A percentile compares a stretch with the other conserved stretches of the same genome.
Conservation (phyloP, 2,113 vertebrate genomes). For the Gasterosteus nipponicus region DNA sequence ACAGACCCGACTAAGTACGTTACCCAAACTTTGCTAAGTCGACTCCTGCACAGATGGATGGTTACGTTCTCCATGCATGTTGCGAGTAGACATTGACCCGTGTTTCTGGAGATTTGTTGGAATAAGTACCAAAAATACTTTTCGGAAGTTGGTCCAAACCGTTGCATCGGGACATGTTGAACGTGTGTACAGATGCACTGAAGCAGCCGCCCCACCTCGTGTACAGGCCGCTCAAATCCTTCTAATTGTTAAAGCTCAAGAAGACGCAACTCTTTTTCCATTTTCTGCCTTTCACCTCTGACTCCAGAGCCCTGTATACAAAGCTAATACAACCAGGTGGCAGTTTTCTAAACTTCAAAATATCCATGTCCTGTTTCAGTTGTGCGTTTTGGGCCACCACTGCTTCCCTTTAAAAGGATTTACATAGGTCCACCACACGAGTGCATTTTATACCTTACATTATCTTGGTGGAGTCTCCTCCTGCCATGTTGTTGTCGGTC, state of each 20-base stretch:
- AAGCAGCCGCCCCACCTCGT: not conserved
- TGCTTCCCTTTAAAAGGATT: constrained; percentile 1
- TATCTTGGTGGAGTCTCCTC: not conserved
- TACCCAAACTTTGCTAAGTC: not conserved
- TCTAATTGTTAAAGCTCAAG: constrained; percentile 26
- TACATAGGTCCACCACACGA: not conserved
- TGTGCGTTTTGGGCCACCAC: constrained; percentile 18
- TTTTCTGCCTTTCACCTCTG: constrained; percentile 6
- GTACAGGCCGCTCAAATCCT: constrained; percentile 17
- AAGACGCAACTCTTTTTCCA: constrained; percentile 16
- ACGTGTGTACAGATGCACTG: not conserved
- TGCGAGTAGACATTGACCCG: not conserved
- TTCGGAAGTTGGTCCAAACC: not conserved
- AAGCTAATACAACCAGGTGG: not conserved
- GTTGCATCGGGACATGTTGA: no score
- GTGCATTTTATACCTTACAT: not conserved
- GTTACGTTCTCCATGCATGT: not conserved
- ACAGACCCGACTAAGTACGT: no score
- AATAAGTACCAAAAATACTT: not conserved
- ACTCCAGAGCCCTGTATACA: constrained; percentile 17
- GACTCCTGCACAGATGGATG: not conserved
- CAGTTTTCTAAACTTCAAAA: not conserved
- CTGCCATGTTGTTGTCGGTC: constrained; percentile 18
- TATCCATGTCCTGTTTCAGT: not conserved
- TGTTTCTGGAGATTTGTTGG: not conserved